These are phyloP conservation scores for Marmota monax DNA, from an alignment of 2,113 vertebrate genomes.

Conservation along the genomic window DNA sequence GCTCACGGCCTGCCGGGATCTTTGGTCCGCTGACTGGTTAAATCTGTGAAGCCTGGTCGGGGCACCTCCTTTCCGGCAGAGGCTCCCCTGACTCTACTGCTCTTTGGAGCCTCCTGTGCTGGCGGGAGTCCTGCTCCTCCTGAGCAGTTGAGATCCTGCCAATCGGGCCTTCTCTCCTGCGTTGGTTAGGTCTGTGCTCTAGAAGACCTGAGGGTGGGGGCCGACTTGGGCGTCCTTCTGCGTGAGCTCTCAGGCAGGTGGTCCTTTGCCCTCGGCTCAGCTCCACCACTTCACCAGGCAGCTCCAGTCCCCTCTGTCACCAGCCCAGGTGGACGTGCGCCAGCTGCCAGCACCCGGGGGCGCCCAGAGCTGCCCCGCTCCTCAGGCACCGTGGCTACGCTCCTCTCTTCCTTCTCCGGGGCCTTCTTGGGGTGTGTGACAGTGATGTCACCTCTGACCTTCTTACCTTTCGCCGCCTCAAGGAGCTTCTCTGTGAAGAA, in stretches of 20 bases:
- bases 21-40: background rate
- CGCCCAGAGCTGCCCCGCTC: background rate
- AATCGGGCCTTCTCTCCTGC: background rate
- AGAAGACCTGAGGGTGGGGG: background rate
- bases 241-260: background rate
- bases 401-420: background rate
- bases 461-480: background rate
- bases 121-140: background rate
- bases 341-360: background rate
- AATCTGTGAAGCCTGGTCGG: background rate
- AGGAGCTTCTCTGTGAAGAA: background rate
- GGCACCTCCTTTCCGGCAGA: background rate
- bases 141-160: fast-evolving
- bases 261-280: background rate
- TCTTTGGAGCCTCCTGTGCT: fast-evolving
- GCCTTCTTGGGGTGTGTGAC: background rate
- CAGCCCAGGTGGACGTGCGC: no score
- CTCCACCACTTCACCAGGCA: background rate
- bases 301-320: background rate
- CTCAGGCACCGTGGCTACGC: background rate
- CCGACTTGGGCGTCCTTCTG: background rate
- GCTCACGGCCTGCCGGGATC: background rate
- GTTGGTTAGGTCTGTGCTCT: background rate
- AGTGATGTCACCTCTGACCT: fast-evolving
- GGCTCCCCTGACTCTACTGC: no score